phyloP scores from a whole-genome alignment of 2,888 invertebrate genomes.

The Dorcus hopei region DNA sequence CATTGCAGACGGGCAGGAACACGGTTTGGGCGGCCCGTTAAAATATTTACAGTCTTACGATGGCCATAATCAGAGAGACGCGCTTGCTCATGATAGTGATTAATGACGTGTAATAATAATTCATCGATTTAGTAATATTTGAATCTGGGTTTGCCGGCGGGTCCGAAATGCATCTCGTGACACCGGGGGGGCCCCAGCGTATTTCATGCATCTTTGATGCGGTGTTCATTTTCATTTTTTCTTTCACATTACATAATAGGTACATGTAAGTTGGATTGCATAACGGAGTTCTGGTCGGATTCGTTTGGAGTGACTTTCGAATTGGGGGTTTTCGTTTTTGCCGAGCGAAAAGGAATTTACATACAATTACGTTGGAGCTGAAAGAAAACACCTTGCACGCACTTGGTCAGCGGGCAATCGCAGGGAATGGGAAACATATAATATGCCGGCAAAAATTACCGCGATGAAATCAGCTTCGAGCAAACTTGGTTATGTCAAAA shows the following conservation, averaged over 20 bases:
- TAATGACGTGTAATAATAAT: slow-evolving; percentile 19
- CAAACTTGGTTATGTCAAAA: slow-evolving; percentile 35
- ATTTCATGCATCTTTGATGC: too few species aligned
- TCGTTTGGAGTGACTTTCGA: too few species aligned
- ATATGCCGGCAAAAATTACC: slow-evolving; percentile 25
- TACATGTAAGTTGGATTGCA: too few species aligned
- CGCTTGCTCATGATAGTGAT: slow-evolving; percentile 21
- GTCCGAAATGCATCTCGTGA: not conserved
- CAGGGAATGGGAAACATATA: slow-evolving; percentile 16
- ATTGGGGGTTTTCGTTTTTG: too few species aligned
- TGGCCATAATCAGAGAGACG: slow-evolving; percentile 20
- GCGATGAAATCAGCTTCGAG: slow-evolving; percentile 35
- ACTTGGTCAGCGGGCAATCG: slow-evolving; percentile 9
- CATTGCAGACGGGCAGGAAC: slow-evolving; percentile 33
- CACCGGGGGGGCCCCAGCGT: too few species aligned
- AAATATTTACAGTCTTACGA: slow-evolving; percentile 37
- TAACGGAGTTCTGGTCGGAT: too few species aligned
- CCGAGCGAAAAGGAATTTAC: too few species aligned
- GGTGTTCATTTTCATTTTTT: too few species aligned
- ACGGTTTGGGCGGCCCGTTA: slow-evolving; percentile 40
- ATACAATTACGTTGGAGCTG: too few species aligned
- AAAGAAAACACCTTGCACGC: too few species aligned
- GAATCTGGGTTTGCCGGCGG: not conserved
- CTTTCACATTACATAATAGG: too few species aligned
- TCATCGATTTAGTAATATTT: slow-evolving; percentile 9